A percentile compares a stretch with the other conserved stretches of the same genome.
These are phyloP conservation scores for Sisyra nigra DNA, from an alignment of 2,888 invertebrate species.

Conservation along the genomic window DNA sequence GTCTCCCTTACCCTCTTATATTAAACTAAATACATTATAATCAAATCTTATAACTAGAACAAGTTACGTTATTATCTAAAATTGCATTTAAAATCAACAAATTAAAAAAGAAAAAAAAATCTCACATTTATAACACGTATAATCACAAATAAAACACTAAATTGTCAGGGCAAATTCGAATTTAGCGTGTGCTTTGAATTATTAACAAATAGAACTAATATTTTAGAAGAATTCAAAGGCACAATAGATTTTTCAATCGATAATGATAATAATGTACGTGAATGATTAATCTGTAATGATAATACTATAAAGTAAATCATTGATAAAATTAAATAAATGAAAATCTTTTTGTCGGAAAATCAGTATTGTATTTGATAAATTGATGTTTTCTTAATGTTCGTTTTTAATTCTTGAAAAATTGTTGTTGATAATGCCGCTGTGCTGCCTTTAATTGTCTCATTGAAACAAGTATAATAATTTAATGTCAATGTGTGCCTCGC, in stretches of 20 bases:
- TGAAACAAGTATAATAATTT: not conserved
- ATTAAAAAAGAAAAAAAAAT: no score
- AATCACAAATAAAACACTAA: no score
- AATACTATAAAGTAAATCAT: not conserved
- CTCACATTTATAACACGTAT: no score
- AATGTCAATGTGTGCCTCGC: conserved; percentile 8
- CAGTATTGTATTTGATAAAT: no score
- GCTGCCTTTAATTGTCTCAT: conserved; percentile 16
- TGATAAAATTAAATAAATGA: not conserved
- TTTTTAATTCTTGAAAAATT: conserved; percentile 4
- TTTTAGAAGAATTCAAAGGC: no score
- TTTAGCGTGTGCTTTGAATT: conserved; percentile 3
- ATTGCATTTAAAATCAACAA: no score
- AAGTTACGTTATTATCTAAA: no score
- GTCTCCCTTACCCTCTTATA: not conserved
- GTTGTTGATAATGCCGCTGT: conserved; percentile 16
- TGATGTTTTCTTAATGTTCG: no score
- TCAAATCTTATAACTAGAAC: no score
- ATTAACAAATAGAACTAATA: not conserved
- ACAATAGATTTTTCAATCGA: not conserved
- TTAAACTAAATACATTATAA: no score
- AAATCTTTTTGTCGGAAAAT: no score
- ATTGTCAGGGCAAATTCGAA: no score
- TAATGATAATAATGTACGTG: conserved; percentile 1
- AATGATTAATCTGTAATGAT: conserved; percentile 3